These are phyloP conservation scores for Penaeus monodon DNA, from an alignment of 2,888 invertebrate species.

Conservation along the genomic window DNA sequence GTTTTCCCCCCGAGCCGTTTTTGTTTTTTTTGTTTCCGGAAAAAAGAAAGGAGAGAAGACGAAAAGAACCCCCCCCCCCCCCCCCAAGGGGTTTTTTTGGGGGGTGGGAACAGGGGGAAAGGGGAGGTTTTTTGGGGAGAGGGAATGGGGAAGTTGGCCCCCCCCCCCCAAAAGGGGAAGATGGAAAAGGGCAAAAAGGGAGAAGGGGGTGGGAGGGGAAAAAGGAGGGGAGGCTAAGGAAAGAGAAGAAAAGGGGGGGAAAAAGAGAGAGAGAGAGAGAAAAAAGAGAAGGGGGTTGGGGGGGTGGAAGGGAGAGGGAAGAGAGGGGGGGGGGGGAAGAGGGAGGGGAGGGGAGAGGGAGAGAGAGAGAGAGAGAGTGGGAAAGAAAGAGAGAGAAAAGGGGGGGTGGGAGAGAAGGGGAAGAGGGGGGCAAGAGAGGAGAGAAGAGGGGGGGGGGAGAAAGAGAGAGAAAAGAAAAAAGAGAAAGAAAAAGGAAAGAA, in stretches of 20 bases:
- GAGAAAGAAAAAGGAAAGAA: not conserved
- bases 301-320: not conserved
- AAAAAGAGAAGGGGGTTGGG: not conserved
- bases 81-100: too few species aligned
- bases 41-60: slow-evolving; percentile 18
- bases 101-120: too few species aligned
- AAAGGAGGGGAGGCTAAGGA: too few species aligned
- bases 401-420: not conserved
- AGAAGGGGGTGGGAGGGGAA: too few species aligned
- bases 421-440: not conserved
- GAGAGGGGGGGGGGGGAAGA: not conserved
- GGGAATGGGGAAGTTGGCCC: too few species aligned
- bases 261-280: slow-evolving; percentile 22
- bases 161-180: too few species aligned
- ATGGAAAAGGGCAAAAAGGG: too few species aligned
- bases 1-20: too few species aligned
- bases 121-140: too few species aligned
- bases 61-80: too few species aligned
- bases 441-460: not conserved
- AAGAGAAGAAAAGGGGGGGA: not conserved
- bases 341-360: not conserved
- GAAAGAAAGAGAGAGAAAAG: slow-evolving; percentile 17
- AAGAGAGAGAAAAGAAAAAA: not conserved
- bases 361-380: not conserved
- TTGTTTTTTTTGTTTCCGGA: too few species aligned